phyloP scores from a whole-genome alignment of 2,113 vertebrate species.

The Lycaon pictus region DNA sequence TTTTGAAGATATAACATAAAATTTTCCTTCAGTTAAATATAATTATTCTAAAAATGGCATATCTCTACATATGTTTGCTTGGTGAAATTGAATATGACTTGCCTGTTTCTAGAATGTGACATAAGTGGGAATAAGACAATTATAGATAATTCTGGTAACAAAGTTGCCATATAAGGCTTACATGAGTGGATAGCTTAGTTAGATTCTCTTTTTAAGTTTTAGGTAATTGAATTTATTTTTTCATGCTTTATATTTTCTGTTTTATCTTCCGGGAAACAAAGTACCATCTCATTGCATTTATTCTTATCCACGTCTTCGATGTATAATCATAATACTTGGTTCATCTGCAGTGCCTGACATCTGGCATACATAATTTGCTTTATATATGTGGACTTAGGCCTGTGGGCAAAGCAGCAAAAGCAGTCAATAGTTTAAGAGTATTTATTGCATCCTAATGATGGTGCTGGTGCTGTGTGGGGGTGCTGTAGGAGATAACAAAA shows the following conservation, averaged over 20 bases:
- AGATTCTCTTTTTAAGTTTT: slow-evolving; percentile 8
- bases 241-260: slow-evolving; percentile 5
- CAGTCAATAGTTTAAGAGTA: not conserved
- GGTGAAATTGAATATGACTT: slow-evolving; percentile 61
- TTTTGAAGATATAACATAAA: slow-evolving; percentile 58
- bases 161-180: not conserved
- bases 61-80: slow-evolving; percentile 67
- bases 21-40: slow-evolving; percentile 75
- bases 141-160: slow-evolving; percentile 51
- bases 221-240: not conserved
- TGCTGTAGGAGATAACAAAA: slow-evolving; percentile 6
- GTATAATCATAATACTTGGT: not conserved
- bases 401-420: slow-evolving; percentile 35
- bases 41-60: slow-evolving; percentile 74
- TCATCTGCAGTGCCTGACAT: not conserved
- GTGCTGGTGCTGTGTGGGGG: not conserved
- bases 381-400: slow-evolving; percentile 12
- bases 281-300: not conserved
- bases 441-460: slow-evolving; percentile 48
- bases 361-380: slow-evolving; percentile 36
- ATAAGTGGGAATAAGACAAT: slow-evolving; percentile 59
- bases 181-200: not conserved
- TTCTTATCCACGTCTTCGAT: slow-evolving; percentile 6
- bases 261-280: slow-evolving; percentile 12
- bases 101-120: slow-evolving; percentile 60